Base-by-base conservation (phyloP, 2,797 vertebrate species). In the Spatula versicolor region DNA sequence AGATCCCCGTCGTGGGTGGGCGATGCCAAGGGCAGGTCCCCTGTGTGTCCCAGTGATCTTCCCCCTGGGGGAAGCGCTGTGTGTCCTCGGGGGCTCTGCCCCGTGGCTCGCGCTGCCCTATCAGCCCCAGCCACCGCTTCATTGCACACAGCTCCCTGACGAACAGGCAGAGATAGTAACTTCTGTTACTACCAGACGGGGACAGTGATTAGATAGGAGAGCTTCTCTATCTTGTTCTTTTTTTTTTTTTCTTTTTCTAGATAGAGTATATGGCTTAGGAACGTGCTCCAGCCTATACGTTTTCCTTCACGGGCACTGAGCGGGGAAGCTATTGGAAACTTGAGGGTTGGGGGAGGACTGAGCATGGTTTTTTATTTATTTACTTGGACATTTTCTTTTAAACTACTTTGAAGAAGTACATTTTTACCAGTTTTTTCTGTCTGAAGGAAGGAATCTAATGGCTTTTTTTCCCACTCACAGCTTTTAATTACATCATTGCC, bases 141-240 rank as follows among this genome's bases (percentile, higher is more conserved):
- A 62, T 93, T 96, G 89, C 13, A 25, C 74, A n/a, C 78, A 35
- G 91, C 85, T 93, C 91, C 39, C 79, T 86, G 87, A 74, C 90
- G 88, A 88, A 72, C 86, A 90, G 78, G 89, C 83, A 95, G 92
- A 95, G 93, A 93, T 94, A 94, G 93, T 63, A 91, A 92, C 95
- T 94, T 78, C 87, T 93, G 93, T 92, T 89, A 86, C 76, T 86
- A 75, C 76, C 86, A 96, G 87, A 87, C 72, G 1, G 92, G 93
- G 90, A 73, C 4, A 22, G 60, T 93, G 95, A 91, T 87, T 94
- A 93, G 94, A 92, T 93, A 85, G 93, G 83, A 88, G 85, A 83
- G 79, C 66, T 93, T 88, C 83, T 92, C 78, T 93, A 86, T 95
- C 86, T 90, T 6, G 0, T 92, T 92, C 92, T 48, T 50, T 28